Evolutionary conservation across 2,113 vertebrate genomes (phyloP).

Genomic region (Albula glossodonta): DNA sequence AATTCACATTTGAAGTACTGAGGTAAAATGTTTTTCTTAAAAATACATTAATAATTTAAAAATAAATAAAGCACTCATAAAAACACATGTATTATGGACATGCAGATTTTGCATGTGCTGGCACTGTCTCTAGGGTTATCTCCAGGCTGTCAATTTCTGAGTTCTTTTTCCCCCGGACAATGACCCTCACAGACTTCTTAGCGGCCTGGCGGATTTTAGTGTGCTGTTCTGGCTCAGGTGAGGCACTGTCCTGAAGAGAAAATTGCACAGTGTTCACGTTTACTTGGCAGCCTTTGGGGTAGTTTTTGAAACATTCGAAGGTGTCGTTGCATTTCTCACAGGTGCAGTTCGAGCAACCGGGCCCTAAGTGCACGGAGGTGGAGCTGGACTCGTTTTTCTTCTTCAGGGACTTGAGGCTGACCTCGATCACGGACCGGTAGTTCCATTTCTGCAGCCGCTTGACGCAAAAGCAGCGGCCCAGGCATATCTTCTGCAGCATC

Average conservation of each 20-base stretch:
- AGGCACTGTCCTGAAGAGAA: slow-evolving; percentile 24
- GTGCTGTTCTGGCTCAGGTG: slow-evolving; percentile 30
- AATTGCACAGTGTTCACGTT: slow-evolving; percentile 31
- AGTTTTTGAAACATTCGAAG: slow-evolving; percentile 48
- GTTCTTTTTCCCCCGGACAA: slow-evolving; percentile 33
- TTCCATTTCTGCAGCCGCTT: not conserved
- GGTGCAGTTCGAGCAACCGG: slow-evolving; percentile 29
- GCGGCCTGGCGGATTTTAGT: slow-evolving; percentile 11
- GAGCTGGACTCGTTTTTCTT: slow-evolving; percentile 30
- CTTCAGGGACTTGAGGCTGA: slow-evolving; percentile 28
- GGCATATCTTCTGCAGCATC: slow-evolving; percentile 40
- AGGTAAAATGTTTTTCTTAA: not conserved
- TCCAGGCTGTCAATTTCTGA: slow-evolving; percentile 39
- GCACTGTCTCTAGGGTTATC: slow-evolving; percentile 40
- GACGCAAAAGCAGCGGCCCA: slow-evolving; percentile 33
- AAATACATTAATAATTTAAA: not conserved
- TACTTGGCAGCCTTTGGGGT: slow-evolving; percentile 39
- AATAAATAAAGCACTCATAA: not conserved
- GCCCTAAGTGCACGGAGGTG: not conserved
- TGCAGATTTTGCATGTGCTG: slow-evolving; percentile 10
- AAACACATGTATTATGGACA: not conserved
- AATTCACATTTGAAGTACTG: slow-evolving; percentile 4
- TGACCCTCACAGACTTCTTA: slow-evolving; percentile 31
- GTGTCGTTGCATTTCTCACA: slow-evolving; percentile 37
- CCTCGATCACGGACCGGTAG: slow-evolving; percentile 29